Conservation (phyloP, 2,113 vertebrate species). For the Copsychus sechellarum region DNA sequence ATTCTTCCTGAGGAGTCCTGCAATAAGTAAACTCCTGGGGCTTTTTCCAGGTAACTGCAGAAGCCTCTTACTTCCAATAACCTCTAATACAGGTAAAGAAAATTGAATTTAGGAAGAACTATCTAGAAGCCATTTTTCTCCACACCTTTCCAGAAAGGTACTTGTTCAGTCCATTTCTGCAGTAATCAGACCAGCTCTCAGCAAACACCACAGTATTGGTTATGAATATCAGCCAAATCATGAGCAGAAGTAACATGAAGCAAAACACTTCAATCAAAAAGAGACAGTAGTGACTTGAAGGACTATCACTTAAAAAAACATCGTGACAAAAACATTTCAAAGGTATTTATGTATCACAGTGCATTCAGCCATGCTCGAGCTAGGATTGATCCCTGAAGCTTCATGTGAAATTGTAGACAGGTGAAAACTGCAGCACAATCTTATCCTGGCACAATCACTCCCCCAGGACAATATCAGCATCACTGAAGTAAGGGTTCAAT, state of each 20-base stretch:
- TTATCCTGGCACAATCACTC: neutral
- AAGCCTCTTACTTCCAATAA: neutral
- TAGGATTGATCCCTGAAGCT: neutral
- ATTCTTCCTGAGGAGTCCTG: neutral
- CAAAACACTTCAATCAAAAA: neutral
- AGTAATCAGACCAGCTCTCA: neutral
- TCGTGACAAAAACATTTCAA: neutral
- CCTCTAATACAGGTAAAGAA: neutral
- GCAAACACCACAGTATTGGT: neutral
- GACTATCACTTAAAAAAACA: neutral
- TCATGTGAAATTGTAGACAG: neutral
- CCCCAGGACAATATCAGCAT: rapidly evolving
- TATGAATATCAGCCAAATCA: neutral
- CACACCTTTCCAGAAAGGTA: neutral
- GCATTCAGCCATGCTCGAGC: neutral
- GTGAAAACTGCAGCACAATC: neutral
- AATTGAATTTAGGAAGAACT: neutral
- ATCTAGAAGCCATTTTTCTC: neutral
- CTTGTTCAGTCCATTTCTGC: neutral
- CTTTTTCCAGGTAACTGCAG: neutral
- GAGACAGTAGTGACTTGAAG: neutral
- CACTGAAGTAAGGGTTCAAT: neutral
- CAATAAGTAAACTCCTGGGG: neutral
- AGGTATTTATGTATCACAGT: neutral
- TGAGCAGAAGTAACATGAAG: neutral